Evolutionary conservation across 2,797 vertebrate genomes (phyloP).

Genomic region (Yasuhikotakia modesta): DNA sequence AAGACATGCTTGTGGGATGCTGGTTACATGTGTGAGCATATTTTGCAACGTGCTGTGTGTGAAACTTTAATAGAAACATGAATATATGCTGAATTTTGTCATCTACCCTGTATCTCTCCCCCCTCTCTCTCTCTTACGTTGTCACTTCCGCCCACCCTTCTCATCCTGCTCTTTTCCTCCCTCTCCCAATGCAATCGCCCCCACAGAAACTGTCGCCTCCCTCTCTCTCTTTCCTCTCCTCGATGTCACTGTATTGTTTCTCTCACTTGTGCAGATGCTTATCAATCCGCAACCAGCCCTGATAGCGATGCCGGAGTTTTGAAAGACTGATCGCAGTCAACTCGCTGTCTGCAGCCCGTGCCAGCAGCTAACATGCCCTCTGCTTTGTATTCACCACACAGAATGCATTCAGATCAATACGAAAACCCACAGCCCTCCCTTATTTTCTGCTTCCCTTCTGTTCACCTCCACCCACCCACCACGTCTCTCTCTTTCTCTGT

Average conservation of each 20-base stretch:
- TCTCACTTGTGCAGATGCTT: conserved; percentile 16
- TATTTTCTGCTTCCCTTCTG: conserved; percentile 34
- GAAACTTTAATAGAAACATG: conserved; percentile 32
- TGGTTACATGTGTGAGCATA: conserved; percentile 23
- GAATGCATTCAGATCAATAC: conserved; percentile 72
- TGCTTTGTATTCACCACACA: conserved; percentile 72
- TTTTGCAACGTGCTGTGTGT: conserved; percentile 15
- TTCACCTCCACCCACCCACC: conserved; percentile 36
- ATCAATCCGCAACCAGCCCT: conserved; percentile 7
- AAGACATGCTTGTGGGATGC: neutral
- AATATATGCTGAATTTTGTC: conserved; percentile 42
- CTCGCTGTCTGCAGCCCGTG: conserved; percentile 20
- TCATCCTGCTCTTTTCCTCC: conserved; percentile 41
- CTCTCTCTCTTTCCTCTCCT: conserved; percentile 20
- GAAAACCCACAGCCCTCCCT: conserved; percentile 58
- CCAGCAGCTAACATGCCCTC: conserved; percentile 16
- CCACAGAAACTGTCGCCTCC: conserved; percentile 52
- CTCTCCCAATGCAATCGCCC: conserved; percentile 52
- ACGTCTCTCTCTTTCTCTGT: conserved; percentile 62
- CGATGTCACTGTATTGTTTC: conserved; percentile 20
- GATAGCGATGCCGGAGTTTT: conserved; percentile 34
- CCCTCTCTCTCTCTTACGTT: conserved; percentile 57
- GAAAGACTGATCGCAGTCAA: conserved; percentile 22
- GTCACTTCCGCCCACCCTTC: conserved; percentile 40
- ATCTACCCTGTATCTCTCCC: conserved; percentile 40